Evolutionary conservation across 1,140 invertebrate genomes (phyloP), one percentile per base, ranked within the genome.

Genomic region (Drosophila tropicalis): DNA sequence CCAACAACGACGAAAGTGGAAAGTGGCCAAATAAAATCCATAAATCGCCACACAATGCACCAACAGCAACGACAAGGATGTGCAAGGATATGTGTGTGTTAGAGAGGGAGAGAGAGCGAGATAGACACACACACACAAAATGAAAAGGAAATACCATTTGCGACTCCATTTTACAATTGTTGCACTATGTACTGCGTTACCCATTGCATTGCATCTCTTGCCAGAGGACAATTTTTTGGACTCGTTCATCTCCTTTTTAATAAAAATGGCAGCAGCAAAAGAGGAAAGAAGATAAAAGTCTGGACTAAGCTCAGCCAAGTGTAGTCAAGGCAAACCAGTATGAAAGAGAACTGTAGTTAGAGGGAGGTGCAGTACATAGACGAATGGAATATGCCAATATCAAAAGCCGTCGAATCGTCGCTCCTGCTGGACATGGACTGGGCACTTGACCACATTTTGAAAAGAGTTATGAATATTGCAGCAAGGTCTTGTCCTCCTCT

Each of bases 381-480:
- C 17, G 44, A 22, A 51, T 19, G 34, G 54, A 17, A 62, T 41
- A 55, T 25, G 29, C 44, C 74, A 77, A 77, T 77, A 77, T 77
- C 75, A 67, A 61, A 64, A 71, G 74, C 74, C 77, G 75, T 77
- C 75, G 75, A 77, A 77, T 77, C 70, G 54, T 56, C 56, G 15
- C 22, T 55, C 25, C 57, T 29, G 64, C 44, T 13, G 34, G 32
- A 61, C 47, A 36, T 17, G 41, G 62, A 17, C 69, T 54, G 51
- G 66, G 76, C 84, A 83, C 84, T 87, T 89, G 83, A 87, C 83
- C 83, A 87, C 84, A 89, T 87, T 51, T 87, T 89, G 84, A 87
- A 89, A 87, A 87, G 83, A 87, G 84, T 83, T 87, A 87, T 87
- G 83, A 87, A 87, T 87, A 87, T 87, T 87, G 81, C 83, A 79